phyloP scores from a whole-genome alignment of 92 coral and sea anemone genomes.

The Phenganax stokvisi region DNA sequence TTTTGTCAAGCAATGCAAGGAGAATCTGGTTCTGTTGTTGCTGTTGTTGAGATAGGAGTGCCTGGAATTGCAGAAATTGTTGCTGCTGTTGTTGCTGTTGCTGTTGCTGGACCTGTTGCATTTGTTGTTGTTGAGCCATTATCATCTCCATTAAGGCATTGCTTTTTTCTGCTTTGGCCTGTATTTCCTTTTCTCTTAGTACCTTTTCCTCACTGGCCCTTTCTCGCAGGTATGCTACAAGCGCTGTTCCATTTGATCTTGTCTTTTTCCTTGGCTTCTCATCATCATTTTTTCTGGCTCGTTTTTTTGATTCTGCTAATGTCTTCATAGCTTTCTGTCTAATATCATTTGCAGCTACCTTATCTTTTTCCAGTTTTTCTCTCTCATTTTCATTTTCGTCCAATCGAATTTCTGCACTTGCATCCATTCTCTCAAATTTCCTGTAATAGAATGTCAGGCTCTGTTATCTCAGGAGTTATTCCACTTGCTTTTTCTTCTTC shows the following conservation, averaged over 20 bases:
- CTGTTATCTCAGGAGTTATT: neutral
- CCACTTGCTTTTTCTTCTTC: neutral
- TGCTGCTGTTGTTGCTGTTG: slow-evolving; percentile 6
- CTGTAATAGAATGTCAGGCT: neutral
- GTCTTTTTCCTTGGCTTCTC: neutral
- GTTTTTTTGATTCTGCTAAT: neutral
- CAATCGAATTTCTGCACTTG: neutral
- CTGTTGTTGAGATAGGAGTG: slow-evolving; percentile 13
- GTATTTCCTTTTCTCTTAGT: neutral
- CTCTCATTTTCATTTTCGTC: neutral
- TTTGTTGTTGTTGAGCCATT: neutral
- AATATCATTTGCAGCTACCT: neutral
- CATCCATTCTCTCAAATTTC: neutral
- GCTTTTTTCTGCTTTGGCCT: neutral
- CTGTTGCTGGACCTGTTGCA: neutral
- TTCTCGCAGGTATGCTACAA: neutral
- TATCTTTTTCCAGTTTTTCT: neutral
- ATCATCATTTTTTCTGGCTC: neutral
- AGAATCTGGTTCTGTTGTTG: slow-evolving; percentile 16
- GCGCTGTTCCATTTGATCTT: neutral
- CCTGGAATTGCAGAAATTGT: neutral
- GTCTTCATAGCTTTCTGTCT: slow-evolving; percentile 8
- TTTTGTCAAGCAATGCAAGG: too few relatives aligned
- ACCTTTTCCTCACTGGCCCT: neutral
- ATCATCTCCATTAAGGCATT: neutral